Conservation (phyloP, 2,113 vertebrate species). For the Mesembrinibis cayennensis region DNA sequence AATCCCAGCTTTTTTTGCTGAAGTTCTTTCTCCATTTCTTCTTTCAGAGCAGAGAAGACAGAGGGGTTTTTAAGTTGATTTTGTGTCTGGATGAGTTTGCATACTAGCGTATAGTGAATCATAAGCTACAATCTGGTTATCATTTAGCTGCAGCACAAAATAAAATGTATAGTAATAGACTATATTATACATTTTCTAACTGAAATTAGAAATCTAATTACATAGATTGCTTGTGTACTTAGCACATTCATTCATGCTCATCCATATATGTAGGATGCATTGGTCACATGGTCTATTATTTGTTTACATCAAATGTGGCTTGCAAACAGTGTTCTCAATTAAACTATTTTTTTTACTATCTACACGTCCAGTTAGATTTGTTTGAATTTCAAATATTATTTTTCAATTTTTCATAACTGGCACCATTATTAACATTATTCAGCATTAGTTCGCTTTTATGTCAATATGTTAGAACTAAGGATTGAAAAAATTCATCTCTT, state of each 20-base stretch:
- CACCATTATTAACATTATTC: not conserved
- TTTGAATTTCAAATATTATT: not conserved
- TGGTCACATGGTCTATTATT: not conserved
- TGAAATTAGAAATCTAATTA: not conserved
- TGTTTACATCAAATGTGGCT: not conserved
- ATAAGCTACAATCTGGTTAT: not conserved
- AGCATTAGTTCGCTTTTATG: not conserved
- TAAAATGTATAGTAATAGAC: not conserved
- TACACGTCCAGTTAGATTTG: not conserved
- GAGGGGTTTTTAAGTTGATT: not conserved
- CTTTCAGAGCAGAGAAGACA: not conserved
- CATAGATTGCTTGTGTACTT: not conserved
- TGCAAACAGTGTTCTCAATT: not conserved
- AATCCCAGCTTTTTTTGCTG: not conserved
- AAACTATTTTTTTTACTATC: not conserved
- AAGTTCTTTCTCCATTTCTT: not conserved
- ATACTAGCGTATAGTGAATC: not conserved
- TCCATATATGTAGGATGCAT: not conserved
- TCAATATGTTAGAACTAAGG: not conserved
- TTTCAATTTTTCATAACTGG: not conserved
- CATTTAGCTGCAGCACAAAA: not conserved
- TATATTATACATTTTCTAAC: not conserved
- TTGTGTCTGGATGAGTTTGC: not conserved
- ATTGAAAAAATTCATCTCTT: not conserved
- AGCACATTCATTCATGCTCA: not conserved